Base-by-base conservation (phyloP, 2,888 invertebrate genomes). In the Athripsodes cinereus region DNA sequence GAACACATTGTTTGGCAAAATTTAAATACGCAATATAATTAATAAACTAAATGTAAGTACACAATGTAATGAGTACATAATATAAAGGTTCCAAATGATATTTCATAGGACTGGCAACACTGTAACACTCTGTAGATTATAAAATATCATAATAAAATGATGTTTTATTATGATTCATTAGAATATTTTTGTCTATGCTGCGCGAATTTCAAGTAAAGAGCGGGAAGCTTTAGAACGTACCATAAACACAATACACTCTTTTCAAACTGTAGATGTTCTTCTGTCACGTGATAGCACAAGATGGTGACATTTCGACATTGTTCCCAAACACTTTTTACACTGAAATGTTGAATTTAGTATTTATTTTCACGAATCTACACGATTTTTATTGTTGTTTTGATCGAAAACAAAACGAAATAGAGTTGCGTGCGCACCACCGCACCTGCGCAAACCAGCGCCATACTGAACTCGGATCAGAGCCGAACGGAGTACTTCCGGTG, bases 341-440 rank as follows among this genome's bases (percentile, higher is more conserved):
- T 26, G 10, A 26, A 26, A 26, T 3, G 10, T 26, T 26, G 26
- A n/a, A 13, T 26, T 35, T 10, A n/a, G 1, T 49, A 21, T 48
- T 55, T 21, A 19, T 26, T 13, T 49, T 35, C 34, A 18, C 13
- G 3, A 6, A 34, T 19, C 1, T 52, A 6, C 18, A 1, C 20
- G 19, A 40, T 40, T 40, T 21, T 16, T 8, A 20, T 3, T 55
- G 35, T 51, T 26, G 47, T 55, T 49, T 35, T 22, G 35, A 40
- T 13, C 13, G 40, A 40, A 40, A 40, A 40, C 40, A 40, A 40
- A 8, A 40, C 21, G 46, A 26, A 44, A 35, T 47, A 44, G 78
- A 74, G 76, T 72, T 74, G 76, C 78, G 78, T 79, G 79, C 78
- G 75, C 71, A 70, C 65, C 68, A 75, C 73, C 76, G 72, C 71